Conservation (phyloP, 1,140 invertebrate genomes). For the Panonychus citri region DNA sequence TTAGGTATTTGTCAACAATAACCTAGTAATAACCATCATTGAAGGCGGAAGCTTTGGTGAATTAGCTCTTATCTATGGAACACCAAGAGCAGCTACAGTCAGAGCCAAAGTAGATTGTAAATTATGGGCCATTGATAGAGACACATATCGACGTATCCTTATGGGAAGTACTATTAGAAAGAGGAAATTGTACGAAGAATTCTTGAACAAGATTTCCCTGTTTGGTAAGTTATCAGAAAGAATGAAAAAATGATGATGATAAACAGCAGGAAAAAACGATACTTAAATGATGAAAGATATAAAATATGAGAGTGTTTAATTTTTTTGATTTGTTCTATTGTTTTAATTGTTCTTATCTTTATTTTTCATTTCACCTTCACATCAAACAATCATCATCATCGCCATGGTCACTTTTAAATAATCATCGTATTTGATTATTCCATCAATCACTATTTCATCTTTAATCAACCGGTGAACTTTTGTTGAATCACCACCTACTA, state of each 20-base stretch:
- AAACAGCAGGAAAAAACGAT: too few species aligned
- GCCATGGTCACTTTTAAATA: background rate
- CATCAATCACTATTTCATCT: background rate
- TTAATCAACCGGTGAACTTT: too few species aligned
- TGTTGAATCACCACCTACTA: too few species aligned
- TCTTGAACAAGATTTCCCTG: constrained; percentile 73
- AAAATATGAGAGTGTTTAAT: too few species aligned
- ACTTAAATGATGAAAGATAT: too few species aligned
- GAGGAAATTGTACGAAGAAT: constrained; percentile 98
- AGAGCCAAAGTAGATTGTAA: constrained; percentile 79
- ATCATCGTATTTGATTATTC: background rate
- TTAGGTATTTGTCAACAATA: constrained; percentile 34
- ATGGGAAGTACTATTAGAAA: constrained; percentile 96
- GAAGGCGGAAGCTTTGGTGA: constrained; percentile 95
- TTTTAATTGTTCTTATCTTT: background rate
- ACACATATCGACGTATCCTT: constrained; percentile 90
- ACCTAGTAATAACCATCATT: constrained; percentile 77
- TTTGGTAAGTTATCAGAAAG: constrained; percentile 12
- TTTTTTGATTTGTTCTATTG: too few species aligned
- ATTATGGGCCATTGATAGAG: constrained; percentile 93
- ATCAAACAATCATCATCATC: background rate
- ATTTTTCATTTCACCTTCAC: background rate
- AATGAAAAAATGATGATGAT: background rate
- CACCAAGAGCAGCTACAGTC: constrained; percentile 85
- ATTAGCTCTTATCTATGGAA: constrained; percentile 91